A percentile compares a stretch with the other conserved stretches of the same genome.
Evolutionary conservation across 2,888 invertebrate genomes (phyloP).

Genomic region (Plebejus anna): DNA sequence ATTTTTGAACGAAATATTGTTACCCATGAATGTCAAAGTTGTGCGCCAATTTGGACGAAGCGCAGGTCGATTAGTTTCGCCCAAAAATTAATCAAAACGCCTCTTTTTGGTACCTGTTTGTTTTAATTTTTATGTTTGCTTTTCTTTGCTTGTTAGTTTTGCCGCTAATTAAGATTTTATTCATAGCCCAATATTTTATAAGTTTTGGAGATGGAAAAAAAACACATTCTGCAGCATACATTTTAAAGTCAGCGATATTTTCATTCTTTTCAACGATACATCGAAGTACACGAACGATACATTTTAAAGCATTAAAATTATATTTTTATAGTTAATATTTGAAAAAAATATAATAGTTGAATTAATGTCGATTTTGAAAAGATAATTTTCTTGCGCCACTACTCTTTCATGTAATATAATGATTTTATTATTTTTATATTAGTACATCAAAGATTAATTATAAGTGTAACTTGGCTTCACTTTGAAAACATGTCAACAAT

Average conservation of each 20-base stretch:
- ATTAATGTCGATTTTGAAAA: too few relatives aligned
- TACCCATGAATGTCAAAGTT: conserved; percentile 44
- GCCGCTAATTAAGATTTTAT: conserved; percentile 78
- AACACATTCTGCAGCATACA: background rate
- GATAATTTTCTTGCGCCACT: too few relatives aligned
- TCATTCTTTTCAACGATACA: too few relatives aligned
- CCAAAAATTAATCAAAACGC: conserved; percentile 73
- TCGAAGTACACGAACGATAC: too few relatives aligned
- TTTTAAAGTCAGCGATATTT: too few relatives aligned
- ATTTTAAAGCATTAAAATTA: background rate
- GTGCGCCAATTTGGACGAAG: conserved; percentile 69
- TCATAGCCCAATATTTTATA: conserved; percentile 53
- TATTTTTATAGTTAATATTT: background rate
- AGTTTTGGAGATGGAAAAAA: conserved; percentile 39
- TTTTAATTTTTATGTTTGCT: conserved; percentile 66
- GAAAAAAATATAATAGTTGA: too few relatives aligned
- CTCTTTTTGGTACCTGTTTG: conserved; percentile 72
- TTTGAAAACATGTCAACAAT: background rate
- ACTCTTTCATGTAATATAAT: background rate
- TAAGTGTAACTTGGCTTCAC: background rate
- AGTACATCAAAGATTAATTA: too few relatives aligned
- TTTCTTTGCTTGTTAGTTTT: conserved; percentile 51
- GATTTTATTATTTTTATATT: too few relatives aligned
- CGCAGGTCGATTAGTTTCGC: conserved; percentile 51
- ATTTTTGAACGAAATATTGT: conserved; percentile 41